Percentiles rank a stretch among this genome's conserved stretches.
Conservation (phyloP, 2,888 invertebrate species). For the Eupithecia subumbrata region DNA sequence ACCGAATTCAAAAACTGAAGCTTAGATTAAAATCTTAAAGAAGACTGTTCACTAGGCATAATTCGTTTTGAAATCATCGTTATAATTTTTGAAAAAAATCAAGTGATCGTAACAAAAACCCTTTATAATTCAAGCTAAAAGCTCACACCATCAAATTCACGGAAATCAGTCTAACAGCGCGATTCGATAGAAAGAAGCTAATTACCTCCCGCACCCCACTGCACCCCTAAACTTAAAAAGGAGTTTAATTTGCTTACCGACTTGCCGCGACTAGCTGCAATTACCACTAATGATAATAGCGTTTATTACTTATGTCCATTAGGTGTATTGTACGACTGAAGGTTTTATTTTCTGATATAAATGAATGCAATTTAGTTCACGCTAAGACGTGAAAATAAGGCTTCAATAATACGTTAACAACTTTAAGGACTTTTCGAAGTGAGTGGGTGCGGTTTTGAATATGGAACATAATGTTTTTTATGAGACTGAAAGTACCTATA, state of each 20-base stretch:
- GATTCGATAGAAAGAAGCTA: constrained; percentile 33
- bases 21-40: neutral
- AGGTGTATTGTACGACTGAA: constrained; percentile 44
- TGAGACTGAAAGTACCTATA: too few species aligned
- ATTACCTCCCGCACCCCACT: constrained; percentile 33
- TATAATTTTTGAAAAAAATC: neutral
- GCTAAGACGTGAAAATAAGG: constrained; percentile 13
- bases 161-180: constrained; percentile 32
- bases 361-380: constrained; percentile 34
- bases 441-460: neutral
- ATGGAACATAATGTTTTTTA: neutral
- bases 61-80: neutral
- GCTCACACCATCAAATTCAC: constrained; percentile 29
- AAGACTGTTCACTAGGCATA: neutral
- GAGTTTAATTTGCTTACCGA: constrained; percentile 45
- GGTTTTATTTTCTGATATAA: constrained; percentile 41
- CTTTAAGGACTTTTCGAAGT: neutral
- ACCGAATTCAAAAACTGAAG: neutral
- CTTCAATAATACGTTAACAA: neutral
- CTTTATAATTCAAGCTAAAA: constrained; percentile 25
- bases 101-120: constrained; percentile 4
- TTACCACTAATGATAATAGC: constrained; percentile 71
- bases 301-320: constrained; percentile 70
- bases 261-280: constrained; percentile 55
- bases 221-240: constrained; percentile 40